These are phyloP conservation scores for Macrosoma leucophasiata DNA, from an alignment of 2,888 invertebrate species.

Conservation along the genomic window DNA sequence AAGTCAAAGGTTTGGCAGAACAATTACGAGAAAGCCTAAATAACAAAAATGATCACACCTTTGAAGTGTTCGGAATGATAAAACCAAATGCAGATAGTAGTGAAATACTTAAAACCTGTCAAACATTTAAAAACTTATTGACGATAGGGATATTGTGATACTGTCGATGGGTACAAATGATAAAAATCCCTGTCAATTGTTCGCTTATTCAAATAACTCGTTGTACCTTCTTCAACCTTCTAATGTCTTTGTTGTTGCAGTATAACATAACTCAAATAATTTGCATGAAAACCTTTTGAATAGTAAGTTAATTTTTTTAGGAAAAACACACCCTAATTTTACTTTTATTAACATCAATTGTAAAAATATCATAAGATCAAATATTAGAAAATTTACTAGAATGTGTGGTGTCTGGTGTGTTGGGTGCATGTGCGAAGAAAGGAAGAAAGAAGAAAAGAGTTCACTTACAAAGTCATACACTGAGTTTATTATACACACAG, in stretches of 20 bases:
- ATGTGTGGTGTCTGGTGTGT: too few species aligned
- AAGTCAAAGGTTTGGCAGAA: background rate
- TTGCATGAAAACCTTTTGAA: background rate
- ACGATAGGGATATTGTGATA: constrained; percentile 1
- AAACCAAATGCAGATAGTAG: constrained; percentile 2
- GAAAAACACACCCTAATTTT: background rate
- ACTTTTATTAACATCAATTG: constrained; percentile 1
- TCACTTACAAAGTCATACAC: too few species aligned
- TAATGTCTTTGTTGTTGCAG: background rate
- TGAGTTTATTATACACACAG: too few species aligned
- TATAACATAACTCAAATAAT: background rate
- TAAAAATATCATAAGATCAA: constrained; percentile 1
- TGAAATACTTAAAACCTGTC: background rate
- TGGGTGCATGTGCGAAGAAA: too few species aligned
- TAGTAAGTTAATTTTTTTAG: too few species aligned
- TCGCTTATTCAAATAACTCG: background rate
- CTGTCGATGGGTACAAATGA: background rate
- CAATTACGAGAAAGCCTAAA: background rate
- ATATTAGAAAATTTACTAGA: constrained; percentile 1
- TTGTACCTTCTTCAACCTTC: constrained; percentile 1
- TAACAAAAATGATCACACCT: constrained; percentile 2
- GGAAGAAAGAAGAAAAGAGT: too few species aligned
- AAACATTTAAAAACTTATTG: constrained; percentile 1
- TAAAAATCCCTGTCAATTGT: constrained; percentile 2
- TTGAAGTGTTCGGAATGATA: constrained; percentile 1